Conservation (phyloP, 2,797 vertebrate genomes). For the Etheostoma nigrum region DNA sequence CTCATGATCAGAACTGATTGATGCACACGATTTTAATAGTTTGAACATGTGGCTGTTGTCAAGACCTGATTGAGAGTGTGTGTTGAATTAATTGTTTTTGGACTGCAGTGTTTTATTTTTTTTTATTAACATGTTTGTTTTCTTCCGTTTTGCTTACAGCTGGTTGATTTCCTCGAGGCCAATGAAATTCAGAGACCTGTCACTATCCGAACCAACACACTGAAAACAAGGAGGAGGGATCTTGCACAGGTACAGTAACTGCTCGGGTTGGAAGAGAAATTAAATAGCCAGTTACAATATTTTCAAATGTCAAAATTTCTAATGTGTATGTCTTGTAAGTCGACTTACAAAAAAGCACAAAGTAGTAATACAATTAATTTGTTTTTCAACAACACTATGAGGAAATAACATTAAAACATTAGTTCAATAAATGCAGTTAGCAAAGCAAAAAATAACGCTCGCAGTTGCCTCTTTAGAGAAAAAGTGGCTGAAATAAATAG, state of each 20-base stretch:
- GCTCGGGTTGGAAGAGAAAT: neutral
- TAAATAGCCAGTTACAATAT: neutral
- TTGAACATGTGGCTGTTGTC: neutral
- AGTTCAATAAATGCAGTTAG: neutral
- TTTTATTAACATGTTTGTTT: neutral
- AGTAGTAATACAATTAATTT: neutral
- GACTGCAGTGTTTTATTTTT: neutral
- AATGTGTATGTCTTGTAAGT: neutral
- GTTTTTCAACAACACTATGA: neutral
- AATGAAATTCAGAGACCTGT: slow-evolving; percentile 96
- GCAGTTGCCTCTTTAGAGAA: neutral
- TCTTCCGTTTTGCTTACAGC: slow-evolving; percentile 70
- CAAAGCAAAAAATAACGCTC: neutral
- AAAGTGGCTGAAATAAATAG: neutral
- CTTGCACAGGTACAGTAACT: slow-evolving; percentile 90
- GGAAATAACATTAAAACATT: neutral
- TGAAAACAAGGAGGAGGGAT: slow-evolving; percentile 96
- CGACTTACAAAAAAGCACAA: neutral
- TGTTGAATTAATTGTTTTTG: neutral
- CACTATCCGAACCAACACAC: slow-evolving; percentile 95
- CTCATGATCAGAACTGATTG: neutral
- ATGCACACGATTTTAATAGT: neutral
- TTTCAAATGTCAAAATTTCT: neutral
- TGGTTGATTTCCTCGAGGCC: slow-evolving; percentile 96
- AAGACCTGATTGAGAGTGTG: neutral